Conservation (phyloP, 2,888 invertebrate genomes). For the Carterocephalus palaemon region DNA sequence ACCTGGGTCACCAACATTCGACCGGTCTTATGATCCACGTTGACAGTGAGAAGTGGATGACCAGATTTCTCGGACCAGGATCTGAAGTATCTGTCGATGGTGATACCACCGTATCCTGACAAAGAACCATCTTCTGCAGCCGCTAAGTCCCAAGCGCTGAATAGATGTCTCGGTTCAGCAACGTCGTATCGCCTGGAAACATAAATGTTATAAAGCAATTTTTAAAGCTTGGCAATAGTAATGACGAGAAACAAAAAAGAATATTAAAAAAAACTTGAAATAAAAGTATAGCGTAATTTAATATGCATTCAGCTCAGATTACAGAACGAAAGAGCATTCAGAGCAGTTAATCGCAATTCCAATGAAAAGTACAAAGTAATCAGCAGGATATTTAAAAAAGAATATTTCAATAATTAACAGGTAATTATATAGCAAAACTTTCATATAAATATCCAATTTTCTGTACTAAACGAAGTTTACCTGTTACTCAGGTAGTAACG, state of each 20-base stretch:
- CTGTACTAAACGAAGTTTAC: constrained; percentile 55
- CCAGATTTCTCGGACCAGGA: constrained; percentile 81
- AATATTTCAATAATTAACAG: no score
- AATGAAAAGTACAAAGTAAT: no score
- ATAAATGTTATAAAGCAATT: no score
- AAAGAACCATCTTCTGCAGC: constrained; percentile 49
- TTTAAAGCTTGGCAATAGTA: no score
- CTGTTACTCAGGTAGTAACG: constrained; percentile 70
- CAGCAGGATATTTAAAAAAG: no score
- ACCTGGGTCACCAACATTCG: constrained; percentile 64
- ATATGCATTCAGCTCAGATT: no score
- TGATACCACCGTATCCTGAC: constrained; percentile 46
- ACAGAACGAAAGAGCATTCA: no score
- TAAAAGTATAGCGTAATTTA: no score
- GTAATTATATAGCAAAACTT: no score
- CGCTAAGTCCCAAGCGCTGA: constrained; percentile 65
- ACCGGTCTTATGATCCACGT: constrained; percentile 57
- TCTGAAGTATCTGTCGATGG: constrained; percentile 68
- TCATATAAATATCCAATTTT: background rate
- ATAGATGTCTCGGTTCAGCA: constrained; percentile 74
- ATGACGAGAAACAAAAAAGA: no score
- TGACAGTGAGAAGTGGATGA: constrained; percentile 78
- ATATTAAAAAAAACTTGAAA: no score
- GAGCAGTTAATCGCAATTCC: no score
- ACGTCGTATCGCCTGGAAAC: constrained; percentile 54